Percentiles rank a stretch among this genome's conserved stretches.
phyloP scores from a whole-genome alignment of 2,113 vertebrate species.

The Progne subis region DNA sequence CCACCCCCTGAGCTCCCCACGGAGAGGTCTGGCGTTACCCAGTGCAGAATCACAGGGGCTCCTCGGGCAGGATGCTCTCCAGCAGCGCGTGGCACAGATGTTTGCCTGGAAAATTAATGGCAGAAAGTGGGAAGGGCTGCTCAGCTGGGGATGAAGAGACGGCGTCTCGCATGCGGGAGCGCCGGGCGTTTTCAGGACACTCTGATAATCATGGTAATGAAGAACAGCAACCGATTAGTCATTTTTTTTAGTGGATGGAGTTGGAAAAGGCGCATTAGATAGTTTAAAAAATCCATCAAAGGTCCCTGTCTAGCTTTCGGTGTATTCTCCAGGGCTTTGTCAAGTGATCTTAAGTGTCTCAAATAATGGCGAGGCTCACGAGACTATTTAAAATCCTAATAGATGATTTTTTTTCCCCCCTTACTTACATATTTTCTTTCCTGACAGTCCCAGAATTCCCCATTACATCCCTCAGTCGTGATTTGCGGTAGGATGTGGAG shows the following conservation, averaged over 20 bases:
- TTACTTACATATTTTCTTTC: not conserved
- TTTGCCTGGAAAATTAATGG: not conserved
- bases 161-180: fast-evolving
- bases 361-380: constrained; percentile 34
- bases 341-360: constrained; percentile 48
- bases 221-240: constrained; percentile 35
- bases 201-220: not conserved
- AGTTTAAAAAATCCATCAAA: constrained; percentile 48
- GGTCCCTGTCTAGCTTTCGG: constrained; percentile 24
- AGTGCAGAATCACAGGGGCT: fast-evolving
- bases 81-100: fast-evolving
- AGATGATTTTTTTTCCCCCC: not conserved
- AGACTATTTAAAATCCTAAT: constrained; percentile 53
- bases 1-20: not conserved
- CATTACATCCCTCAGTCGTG: not conserved
- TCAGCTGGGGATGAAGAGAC: not conserved
- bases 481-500: not conserved
- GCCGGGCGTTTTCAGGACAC: not conserved
- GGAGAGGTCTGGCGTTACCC: fast-evolving
- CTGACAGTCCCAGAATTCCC: not conserved
- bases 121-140: not conserved
- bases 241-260: constrained; percentile 53
- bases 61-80: not conserved
- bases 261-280: constrained; percentile 43
- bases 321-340: constrained; percentile 44